Percentiles rank a stretch among this genome's conserved stretches.
These are phyloP conservation scores for Drosophila pallidifrons DNA, from an alignment of 1,140 invertebrate species.

Conservation along the genomic window DNA sequence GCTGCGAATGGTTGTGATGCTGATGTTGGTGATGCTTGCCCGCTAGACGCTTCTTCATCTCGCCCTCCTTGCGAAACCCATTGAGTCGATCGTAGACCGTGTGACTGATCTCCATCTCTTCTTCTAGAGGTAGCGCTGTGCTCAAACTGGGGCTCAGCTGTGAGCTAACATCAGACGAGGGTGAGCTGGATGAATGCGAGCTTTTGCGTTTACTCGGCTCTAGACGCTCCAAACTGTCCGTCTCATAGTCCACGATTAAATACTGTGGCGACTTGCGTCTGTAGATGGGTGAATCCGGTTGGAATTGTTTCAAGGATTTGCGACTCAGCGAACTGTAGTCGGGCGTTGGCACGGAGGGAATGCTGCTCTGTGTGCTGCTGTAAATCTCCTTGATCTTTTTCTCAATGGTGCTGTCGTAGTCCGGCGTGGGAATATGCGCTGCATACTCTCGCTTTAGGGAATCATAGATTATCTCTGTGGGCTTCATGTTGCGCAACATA, in stretches of 20 bases:
- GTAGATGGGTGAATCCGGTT: slow-evolving; percentile 83
- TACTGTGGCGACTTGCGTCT: slow-evolving; percentile 81
- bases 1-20: slow-evolving; percentile 41
- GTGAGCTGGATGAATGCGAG: slow-evolving; percentile 87
- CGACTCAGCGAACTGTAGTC: slow-evolving; percentile 83
- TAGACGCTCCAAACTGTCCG: slow-evolving; percentile 91
- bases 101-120: slow-evolving; percentile 91
- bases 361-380: slow-evolving; percentile 81
- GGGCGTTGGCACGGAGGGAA: slow-evolving; percentile 82
- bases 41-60: slow-evolving; percentile 67
- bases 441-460: slow-evolving; percentile 86
- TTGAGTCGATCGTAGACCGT: slow-evolving; percentile 86
- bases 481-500: slow-evolving; percentile 85
- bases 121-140: slow-evolving; percentile 90
- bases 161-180: slow-evolving; percentile 88
- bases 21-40: slow-evolving; percentile 57
- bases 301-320: slow-evolving; percentile 78
- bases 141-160: slow-evolving; percentile 90
- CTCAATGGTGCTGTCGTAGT: slow-evolving; percentile 84
- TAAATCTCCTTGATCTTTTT: slow-evolving; percentile 84
- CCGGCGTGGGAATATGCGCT: slow-evolving; percentile 79
- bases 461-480: slow-evolving; percentile 88
- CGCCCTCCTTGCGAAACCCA: slow-evolving; percentile 80
- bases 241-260: slow-evolving; percentile 89
- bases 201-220: slow-evolving; percentile 85